These are phyloP conservation scores for Amphiprion percula DNA, from an alignment of 2,113 vertebrate species.

Conservation along the genomic window DNA sequence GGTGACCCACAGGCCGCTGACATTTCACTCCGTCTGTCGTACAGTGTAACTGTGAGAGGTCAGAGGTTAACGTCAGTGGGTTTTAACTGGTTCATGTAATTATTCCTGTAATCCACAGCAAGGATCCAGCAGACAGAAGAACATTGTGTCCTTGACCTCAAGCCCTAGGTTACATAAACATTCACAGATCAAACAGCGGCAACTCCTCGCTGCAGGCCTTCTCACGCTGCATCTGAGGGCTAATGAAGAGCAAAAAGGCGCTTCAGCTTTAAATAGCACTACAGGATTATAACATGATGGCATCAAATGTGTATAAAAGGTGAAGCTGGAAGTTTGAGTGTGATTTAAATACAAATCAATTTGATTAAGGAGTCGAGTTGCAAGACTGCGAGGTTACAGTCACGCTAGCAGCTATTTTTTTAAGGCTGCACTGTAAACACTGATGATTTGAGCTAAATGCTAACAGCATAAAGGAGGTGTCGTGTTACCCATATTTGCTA, in stretches of 20 bases:
- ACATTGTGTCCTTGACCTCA: slow-evolving; percentile 40
- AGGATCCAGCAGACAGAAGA: slow-evolving; percentile 39
- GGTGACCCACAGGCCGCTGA: slow-evolving; percentile 3
- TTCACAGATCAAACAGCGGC: slow-evolving; percentile 28
- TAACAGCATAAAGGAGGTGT: background rate
- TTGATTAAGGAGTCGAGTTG: background rate
- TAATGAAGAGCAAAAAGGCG: slow-evolving; percentile 19
- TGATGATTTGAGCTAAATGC: background rate
- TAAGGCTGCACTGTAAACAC: background rate
- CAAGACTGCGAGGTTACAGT: background rate
- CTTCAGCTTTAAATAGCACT: background rate
- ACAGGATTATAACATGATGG: background rate
- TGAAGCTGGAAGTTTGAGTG: too few relatives aligned
- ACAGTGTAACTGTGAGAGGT: slow-evolving; percentile 18
- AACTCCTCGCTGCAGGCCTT: slow-evolving; percentile 13
- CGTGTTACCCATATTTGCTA: too few relatives aligned
- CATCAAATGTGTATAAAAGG: background rate
- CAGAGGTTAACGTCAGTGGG: slow-evolving; percentile 6
- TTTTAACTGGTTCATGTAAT: slow-evolving; percentile 32
- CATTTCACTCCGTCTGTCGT: background rate
- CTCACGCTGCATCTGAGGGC: slow-evolving; percentile 15
- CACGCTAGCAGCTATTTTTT: slow-evolving; percentile 2
- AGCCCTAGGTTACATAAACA: slow-evolving; percentile 46
- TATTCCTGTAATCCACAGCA: slow-evolving; percentile 33
- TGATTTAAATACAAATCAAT: background rate